These are phyloP conservation scores for Scrobipalpa atriplicella DNA, from an alignment of 2,888 invertebrate species.

Conservation along the genomic window DNA sequence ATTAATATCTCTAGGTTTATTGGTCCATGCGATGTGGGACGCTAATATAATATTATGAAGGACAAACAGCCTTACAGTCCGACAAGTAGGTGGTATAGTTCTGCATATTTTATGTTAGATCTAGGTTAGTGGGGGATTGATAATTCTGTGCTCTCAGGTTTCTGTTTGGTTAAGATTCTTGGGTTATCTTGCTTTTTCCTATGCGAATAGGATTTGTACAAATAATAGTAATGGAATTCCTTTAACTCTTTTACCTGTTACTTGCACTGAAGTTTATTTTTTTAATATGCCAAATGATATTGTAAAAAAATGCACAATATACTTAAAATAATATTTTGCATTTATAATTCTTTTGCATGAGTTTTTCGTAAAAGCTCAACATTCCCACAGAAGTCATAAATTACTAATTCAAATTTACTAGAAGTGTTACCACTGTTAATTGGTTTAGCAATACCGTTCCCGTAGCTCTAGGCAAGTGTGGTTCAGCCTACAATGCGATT, in stretches of 20 bases:
- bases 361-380: background rate
- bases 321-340: too few species aligned
- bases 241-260: too few species aligned
- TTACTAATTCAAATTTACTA: constrained; percentile 38
- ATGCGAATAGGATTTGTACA: too few species aligned
- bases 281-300: too few species aligned
- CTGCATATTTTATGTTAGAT: background rate
- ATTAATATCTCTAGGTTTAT: constrained; percentile 20
- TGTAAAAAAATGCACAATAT: too few species aligned
- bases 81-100: background rate
- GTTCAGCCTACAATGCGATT: constrained; percentile 34
- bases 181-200: too few species aligned
- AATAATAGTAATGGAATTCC: too few species aligned
- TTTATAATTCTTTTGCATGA: background rate
- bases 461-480: background rate
- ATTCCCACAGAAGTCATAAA: constrained; percentile 1
- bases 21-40: constrained; percentile 9
- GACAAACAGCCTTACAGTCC: background rate
- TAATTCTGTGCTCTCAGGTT: background rate
- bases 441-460: constrained; percentile 31
- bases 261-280: too few species aligned
- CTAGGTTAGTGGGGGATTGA: background rate
- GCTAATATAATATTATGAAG: background rate
- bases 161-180: background rate
- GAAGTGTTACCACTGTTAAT: constrained; percentile 41